phyloP scores from a whole-genome alignment of 2,888 invertebrate genomes.

The Metellina segmentata region DNA sequence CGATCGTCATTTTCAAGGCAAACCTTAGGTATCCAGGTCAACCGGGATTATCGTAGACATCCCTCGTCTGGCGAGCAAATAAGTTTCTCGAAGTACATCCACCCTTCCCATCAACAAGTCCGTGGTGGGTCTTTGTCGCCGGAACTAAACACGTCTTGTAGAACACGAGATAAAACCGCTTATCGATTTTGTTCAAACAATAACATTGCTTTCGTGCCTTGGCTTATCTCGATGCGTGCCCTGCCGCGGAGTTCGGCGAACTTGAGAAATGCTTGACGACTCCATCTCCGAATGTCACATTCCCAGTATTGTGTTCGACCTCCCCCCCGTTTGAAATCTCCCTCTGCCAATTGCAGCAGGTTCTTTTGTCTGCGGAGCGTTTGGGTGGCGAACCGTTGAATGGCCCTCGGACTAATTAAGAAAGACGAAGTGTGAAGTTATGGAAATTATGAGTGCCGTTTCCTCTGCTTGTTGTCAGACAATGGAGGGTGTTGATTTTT shows the following conservation, averaged over 20 bases:
- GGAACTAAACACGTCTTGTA: neutral
- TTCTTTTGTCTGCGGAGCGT: neutral
- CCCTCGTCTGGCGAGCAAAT: neutral
- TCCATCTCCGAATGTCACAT: conserved; percentile 44
- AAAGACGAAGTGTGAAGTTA: neutral
- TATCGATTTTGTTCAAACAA: conserved; percentile 56
- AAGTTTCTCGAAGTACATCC: neutral
- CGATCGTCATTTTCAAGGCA: neutral
- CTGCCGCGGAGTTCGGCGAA: conserved; percentile 35
- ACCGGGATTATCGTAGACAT: neutral
- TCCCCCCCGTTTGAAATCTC: neutral
- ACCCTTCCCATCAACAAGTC: neutral
- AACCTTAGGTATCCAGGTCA: neutral
- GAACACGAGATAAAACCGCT: conserved; percentile 35
- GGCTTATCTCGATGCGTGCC: conserved; percentile 11
- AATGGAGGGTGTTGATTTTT: neutral
- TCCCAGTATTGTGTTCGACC: conserved; percentile 36
- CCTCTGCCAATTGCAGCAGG: neutral
- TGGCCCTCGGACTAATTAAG: conserved; percentile 5
- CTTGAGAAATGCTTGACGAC: conserved; percentile 18
- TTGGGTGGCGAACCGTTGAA: neutral
- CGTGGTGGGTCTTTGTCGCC: neutral
- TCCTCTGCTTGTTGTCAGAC: neutral
- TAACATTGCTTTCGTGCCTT: conserved; percentile 19
- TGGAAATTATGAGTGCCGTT: neutral